Percentiles rank a stretch among this genome's conserved stretches.
These are phyloP conservation scores for Centruroides sculpturatus DNA, from an alignment of 1,140 invertebrate species.

Conservation along the genomic window DNA sequence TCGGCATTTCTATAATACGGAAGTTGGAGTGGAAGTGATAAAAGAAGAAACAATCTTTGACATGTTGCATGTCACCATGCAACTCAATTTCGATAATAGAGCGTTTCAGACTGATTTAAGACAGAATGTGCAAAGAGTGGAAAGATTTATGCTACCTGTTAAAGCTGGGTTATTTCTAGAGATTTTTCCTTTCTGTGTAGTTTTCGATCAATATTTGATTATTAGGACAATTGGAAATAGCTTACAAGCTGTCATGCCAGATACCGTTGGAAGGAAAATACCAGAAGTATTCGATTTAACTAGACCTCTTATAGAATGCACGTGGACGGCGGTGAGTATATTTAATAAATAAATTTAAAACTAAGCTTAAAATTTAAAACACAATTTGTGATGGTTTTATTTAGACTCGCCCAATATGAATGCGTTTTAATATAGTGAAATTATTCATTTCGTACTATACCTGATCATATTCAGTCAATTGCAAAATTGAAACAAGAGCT, in stretches of 20 bases:
- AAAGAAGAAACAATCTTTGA: conserved; percentile 72
- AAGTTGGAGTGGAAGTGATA: conserved; percentile 78
- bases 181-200: conserved; percentile 94
- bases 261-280: conserved; percentile 37
- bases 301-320: conserved; percentile 80
- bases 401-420: no score
- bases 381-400: no score
- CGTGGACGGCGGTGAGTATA: conserved; percentile 76
- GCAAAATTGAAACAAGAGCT: no score
- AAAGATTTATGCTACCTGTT: conserved; percentile 26
- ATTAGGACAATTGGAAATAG: conserved; percentile 81
- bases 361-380: no score
- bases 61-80: conserved; percentile 85
- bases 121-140: conserved; percentile 16
- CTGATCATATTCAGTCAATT: no score
- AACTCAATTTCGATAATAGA: conserved; percentile 80
- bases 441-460: no score
- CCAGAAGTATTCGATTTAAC: conserved; percentile 79
- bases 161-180: conserved; percentile 58
- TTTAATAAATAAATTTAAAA: neutral
- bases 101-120: neutral
- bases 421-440: no score
- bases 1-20: conserved; percentile 79
- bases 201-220: conserved; percentile 86
- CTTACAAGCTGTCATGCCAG: conserved; percentile 44